phyloP scores from a whole-genome alignment of 2,113 vertebrate genomes.

The Heloderma charlesbogerti region DNA sequence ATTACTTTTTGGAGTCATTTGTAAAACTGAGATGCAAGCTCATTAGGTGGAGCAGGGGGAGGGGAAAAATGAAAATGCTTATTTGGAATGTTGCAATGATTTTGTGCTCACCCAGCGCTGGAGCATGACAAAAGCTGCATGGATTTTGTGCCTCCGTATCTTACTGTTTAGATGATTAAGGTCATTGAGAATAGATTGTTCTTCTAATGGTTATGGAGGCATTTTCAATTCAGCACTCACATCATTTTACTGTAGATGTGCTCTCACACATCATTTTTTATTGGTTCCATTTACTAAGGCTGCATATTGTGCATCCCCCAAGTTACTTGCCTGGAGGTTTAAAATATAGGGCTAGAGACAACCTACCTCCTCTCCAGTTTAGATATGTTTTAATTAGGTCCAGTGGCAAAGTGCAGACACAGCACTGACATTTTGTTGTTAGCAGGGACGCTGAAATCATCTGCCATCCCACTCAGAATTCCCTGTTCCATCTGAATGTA shows the following conservation, averaged over 20 bases:
- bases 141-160: conserved; percentile 18
- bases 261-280: background rate
- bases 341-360: background rate
- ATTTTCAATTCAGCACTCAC: background rate
- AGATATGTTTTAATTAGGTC: too few species aligned
- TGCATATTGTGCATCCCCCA: background rate
- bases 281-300: background rate
- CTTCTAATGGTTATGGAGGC: background rate
- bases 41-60: conserved; percentile 47
- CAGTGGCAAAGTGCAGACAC: too few species aligned
- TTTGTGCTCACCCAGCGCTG: conserved; percentile 50
- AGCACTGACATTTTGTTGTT: too few species aligned
- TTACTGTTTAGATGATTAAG: conserved; percentile 15
- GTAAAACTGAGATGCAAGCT: conserved; percentile 51
- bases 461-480: background rate
- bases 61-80: conserved; percentile 24
- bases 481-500: background rate
- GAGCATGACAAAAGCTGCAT: conserved; percentile 24
- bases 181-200: background rate
- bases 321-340: background rate
- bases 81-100: conserved; percentile 52
- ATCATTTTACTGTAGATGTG: background rate
- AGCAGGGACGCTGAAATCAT: too few species aligned
- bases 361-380: background rate
- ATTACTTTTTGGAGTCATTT: conserved; percentile 46